Base-by-base conservation (phyloP, 64 coral and sea anemone species). In the Orbicella faveolata region DNA sequence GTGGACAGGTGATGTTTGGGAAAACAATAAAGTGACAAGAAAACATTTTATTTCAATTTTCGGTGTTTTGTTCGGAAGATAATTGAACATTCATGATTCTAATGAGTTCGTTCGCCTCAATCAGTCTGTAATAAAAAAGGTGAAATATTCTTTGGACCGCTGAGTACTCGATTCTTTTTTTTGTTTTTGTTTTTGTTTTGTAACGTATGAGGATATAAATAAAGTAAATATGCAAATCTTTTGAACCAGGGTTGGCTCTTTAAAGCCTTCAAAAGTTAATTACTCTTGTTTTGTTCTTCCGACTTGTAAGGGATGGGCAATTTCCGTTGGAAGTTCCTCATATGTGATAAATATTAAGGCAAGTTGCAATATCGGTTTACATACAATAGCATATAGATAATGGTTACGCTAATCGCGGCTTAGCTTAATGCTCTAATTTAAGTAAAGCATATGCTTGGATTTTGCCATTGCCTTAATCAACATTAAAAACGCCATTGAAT, bases 21-120 rank as follows among this genome's bases (percentile, higher is more conserved):
- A 79, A 79, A 57, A 79, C 77, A 57, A 79, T 79, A 19, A 26
- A 79, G 52, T 52, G n/a, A 4, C 23, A 79, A n/a, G n/a, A 39
- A 19, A 79, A 79, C 52, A 54, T 79, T 79, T 13, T 30, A 79
- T 30, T 55, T 79, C 20, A 54, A 79, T 55, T 55, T 53, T 33
- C 2, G 9, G 11, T 41, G 39, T 48, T 54, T 79, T 79, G 77
- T 79, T 79, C 23, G 51, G 26, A 55, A 51, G 13, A 30, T 54
- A 21, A 54, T 79, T 53, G 44, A 44, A 12, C 23, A 30, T 48
- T 76, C 51, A 14, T 77, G 13, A 21, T 55, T 17, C 23, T 57
- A 25, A 30, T 30, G 51, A 79, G 21, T 57, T 26, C 48, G n/a
- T 30, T 30, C 9, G 2, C 52, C 21, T 76, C 74, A 19, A 34